Percentiles rank a stretch among this genome's conserved stretches.
These are phyloP conservation scores for Andrena hattorfiana DNA, from an alignment of 2,888 invertebrate species.

Conservation along the genomic window DNA sequence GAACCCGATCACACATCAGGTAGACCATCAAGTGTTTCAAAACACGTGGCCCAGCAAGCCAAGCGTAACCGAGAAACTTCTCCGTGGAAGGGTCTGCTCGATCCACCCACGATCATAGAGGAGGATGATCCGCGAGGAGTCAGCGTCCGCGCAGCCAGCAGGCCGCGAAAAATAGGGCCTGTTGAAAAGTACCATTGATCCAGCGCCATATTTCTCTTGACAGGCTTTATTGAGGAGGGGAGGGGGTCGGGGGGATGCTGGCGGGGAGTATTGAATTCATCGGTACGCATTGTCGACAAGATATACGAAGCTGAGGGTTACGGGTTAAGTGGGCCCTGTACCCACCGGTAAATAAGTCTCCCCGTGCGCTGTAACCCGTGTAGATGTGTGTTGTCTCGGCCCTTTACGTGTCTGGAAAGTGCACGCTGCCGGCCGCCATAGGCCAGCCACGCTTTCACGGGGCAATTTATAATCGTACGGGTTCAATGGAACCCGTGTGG, in stretches of 20 bases:
- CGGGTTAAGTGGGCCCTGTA: constrained; percentile 82
- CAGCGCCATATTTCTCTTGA: constrained; percentile 67
- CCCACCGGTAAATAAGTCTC: constrained; percentile 71
- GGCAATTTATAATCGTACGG: constrained; percentile 80
- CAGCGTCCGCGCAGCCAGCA: constrained; percentile 1
- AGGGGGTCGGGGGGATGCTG: constrained; percentile 17
- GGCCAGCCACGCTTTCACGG: constrained; percentile 71
- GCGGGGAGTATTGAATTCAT: constrained; percentile 77
- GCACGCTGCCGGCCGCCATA: constrained; percentile 55
- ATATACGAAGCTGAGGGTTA: constrained; percentile 82
- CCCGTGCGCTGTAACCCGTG: constrained; percentile 56
- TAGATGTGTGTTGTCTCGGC: constrained; percentile 50
- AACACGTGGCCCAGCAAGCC: not conserved
- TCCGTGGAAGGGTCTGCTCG: constrained; percentile 16
- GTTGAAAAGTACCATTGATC: constrained; percentile 64
- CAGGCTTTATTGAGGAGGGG: constrained; percentile 71
- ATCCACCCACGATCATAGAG: constrained; percentile 43
- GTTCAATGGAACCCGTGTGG: constrained; percentile 79
- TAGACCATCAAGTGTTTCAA: not conserved
- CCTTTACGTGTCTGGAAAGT: constrained; percentile 62
- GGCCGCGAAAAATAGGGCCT: constrained; percentile 16
- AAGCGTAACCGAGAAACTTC: not conserved
- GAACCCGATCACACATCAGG: too few species aligned
- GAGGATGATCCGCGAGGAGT: constrained; percentile 17
- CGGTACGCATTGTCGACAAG: constrained; percentile 79